Conservation (phyloP, 2,888 invertebrate genomes). For the Heteromyza rotundicornis region DNA sequence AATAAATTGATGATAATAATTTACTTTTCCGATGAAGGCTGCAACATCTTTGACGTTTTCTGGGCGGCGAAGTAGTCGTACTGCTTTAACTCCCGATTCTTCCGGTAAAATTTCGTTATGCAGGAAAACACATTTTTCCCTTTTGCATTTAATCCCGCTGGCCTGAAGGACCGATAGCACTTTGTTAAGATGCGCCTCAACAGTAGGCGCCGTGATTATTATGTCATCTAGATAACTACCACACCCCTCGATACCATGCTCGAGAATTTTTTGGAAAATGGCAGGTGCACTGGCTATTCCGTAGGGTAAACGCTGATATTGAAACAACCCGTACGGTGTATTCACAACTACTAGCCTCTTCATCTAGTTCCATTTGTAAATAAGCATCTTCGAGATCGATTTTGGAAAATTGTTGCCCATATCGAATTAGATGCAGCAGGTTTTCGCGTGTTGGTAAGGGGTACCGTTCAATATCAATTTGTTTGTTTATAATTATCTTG, state of each 20-base stretch:
- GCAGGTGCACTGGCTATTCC: slow-evolving; percentile 54
- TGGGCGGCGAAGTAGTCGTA: too few relatives aligned
- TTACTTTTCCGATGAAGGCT: slow-evolving; percentile 45
- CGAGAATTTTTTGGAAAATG: slow-evolving; percentile 45
- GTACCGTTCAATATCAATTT: too few relatives aligned
- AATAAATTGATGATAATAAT: slow-evolving; percentile 40
- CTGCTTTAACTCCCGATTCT: slow-evolving; percentile 44
- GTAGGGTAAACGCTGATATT: slow-evolving; percentile 48
- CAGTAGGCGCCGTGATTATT: slow-evolving; percentile 36
- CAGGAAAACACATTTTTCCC: slow-evolving; percentile 50
- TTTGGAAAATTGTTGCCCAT: slow-evolving; percentile 35
- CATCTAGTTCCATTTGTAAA: slow-evolving; percentile 46
- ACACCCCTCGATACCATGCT: slow-evolving; percentile 44
- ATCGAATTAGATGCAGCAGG: slow-evolving; percentile 34
- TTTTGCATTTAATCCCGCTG: slow-evolving; percentile 37
- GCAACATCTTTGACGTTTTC: slow-evolving; percentile 35
- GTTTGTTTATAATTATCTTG: too few relatives aligned
- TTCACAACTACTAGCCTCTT: slow-evolving; percentile 44
- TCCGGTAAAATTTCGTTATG: slow-evolving; percentile 33
- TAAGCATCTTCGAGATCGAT: slow-evolving; percentile 48
- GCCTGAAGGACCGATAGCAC: too few relatives aligned
- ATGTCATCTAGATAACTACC: slow-evolving; percentile 48
- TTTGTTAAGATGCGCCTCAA: slow-evolving; percentile 35
- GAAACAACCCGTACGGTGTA: slow-evolving; percentile 51
- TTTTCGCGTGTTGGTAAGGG: slow-evolving; percentile 43